Evolutionary conservation across 2,113 vertebrate species (phyloP), one percentile per base, ranked within the genome.

Genomic region (Phoxinus phoxinus): DNA sequence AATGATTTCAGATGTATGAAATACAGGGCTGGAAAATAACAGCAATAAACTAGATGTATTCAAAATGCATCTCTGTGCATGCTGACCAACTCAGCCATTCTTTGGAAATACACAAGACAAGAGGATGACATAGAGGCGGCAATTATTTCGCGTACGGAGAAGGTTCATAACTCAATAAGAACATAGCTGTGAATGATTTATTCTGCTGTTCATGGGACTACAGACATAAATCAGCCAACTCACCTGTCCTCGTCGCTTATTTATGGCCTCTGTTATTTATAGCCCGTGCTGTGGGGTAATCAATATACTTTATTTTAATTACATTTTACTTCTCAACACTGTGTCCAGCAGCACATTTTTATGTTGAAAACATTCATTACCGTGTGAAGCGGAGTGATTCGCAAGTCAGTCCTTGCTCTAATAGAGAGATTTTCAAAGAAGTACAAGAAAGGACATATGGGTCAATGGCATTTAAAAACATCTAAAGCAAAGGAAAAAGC

Each of bases 271-370:
- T 89, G 93, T 94, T 95, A 95, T 95, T 95, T 94, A 95, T 95
- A 93, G 86, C 72, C 81, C 89, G 86, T 90, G 89, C 84, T 92
- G 85, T 90, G 87, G 91, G 90, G 87, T 94, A 92, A 95, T 95
- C 95, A 94, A 95, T 94, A 95, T 95, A 88, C 93, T 92, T 94
- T 93, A 95, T 94, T 95, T 93, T 93, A 95, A 95, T 95, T 95
- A 93, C 92, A 92, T 92, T 93, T 93, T 91, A 91, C 93, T 89
- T 88, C 90, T 92, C 89, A 85, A 92, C 88, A 90, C 90, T 91
- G 90, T 90, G 93, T 93, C 89, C 87, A 94, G 93, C 94, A 93
- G 93, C 92, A 87, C 44, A 63, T 88, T 90, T 93, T 94, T 94
- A 74, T 84, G 90, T 93, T 76, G 59, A 92, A 95, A 94, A 94